These are phyloP conservation scores for Ladona fulva DNA, from an alignment of 1,140 invertebrate species.

Conservation along the genomic window DNA sequence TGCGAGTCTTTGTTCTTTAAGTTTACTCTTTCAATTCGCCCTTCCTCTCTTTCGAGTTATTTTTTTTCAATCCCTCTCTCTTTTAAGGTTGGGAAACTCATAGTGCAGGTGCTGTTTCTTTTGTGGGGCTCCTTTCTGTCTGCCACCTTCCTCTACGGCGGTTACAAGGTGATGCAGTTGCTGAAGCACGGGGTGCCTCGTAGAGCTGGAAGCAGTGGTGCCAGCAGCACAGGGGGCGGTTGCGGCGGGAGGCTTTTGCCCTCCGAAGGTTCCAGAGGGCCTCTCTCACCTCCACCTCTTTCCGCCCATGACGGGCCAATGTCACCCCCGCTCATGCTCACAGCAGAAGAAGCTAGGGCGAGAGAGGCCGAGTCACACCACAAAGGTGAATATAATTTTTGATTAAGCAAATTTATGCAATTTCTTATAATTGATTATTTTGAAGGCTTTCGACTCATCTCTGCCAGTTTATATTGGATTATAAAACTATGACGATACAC, in stretches of 20 bases:
- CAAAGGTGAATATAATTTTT: neutral
- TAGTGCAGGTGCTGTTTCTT: slow-evolving; percentile 47
- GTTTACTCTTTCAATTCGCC: too few species aligned
- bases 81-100: slow-evolving; percentile 40
- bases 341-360: neutral
- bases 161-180: slow-evolving; percentile 40
- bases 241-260: neutral
- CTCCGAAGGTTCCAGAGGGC: slow-evolving; percentile 27
- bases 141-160: slow-evolving; percentile 44
- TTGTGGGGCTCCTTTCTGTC: slow-evolving; percentile 48
- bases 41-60: too few species aligned
- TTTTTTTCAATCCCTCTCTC: too few species aligned
- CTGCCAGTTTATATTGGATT: too few species aligned
- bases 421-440: too few species aligned
- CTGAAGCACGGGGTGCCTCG: slow-evolving; percentile 33
- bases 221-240: neutral
- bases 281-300: slow-evolving; percentile 35
- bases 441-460: too few species aligned
- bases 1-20: too few species aligned
- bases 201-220: slow-evolving; percentile 32
- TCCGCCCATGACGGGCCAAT: neutral
- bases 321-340: neutral
- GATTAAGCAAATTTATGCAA: too few species aligned
- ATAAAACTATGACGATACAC: too few species aligned
- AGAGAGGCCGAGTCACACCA: neutral